These are phyloP conservation scores for Drosophila maculinotata DNA, from an alignment of 2,888 invertebrate species.

Conservation along the genomic window DNA sequence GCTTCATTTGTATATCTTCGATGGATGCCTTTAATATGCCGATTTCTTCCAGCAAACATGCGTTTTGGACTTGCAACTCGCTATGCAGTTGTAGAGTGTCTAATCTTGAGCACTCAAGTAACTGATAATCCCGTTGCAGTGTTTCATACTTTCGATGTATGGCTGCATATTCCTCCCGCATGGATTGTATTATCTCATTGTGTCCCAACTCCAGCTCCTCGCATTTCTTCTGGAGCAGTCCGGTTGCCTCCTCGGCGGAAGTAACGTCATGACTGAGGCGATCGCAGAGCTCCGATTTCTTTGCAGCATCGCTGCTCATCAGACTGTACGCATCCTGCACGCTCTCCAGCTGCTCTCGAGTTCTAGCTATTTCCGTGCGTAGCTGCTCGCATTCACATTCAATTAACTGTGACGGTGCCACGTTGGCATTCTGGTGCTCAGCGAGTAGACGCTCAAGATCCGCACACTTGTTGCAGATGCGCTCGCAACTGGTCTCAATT, in stretches of 20 bases:
- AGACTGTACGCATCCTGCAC: constrained; percentile 60
- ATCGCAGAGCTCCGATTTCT: constrained; percentile 65
- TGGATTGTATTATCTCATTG: constrained; percentile 52
- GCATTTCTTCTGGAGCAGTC: constrained; percentile 68
- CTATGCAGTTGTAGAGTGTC: constrained; percentile 58
- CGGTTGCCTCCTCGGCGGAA: constrained; percentile 58
- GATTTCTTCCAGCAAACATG: constrained; percentile 70
- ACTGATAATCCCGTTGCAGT: constrained; percentile 71
- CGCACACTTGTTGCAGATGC: constrained; percentile 71
- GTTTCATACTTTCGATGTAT: constrained; percentile 73
- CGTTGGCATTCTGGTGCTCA: constrained; percentile 49
- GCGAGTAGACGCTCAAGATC: constrained; percentile 67
- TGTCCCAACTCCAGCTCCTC: constrained; percentile 60
- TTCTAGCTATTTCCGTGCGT: constrained; percentile 57
- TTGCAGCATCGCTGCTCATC: constrained; percentile 54
- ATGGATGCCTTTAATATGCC: constrained; percentile 63
- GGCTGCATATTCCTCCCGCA: constrained; percentile 69
- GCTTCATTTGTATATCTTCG: constrained; percentile 64
- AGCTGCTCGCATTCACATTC: constrained; percentile 69
- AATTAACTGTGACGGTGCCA: constrained; percentile 7
- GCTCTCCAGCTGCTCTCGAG: constrained; percentile 58
- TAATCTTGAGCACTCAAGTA: constrained; percentile 52
- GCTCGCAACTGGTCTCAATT: constrained; percentile 48
- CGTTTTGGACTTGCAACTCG: constrained; percentile 72
- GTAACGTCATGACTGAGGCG: constrained; percentile 59